Evolutionary conservation across 2,113 vertebrate genomes (phyloP).

Genomic region (Eolophus roseicapilla): DNA sequence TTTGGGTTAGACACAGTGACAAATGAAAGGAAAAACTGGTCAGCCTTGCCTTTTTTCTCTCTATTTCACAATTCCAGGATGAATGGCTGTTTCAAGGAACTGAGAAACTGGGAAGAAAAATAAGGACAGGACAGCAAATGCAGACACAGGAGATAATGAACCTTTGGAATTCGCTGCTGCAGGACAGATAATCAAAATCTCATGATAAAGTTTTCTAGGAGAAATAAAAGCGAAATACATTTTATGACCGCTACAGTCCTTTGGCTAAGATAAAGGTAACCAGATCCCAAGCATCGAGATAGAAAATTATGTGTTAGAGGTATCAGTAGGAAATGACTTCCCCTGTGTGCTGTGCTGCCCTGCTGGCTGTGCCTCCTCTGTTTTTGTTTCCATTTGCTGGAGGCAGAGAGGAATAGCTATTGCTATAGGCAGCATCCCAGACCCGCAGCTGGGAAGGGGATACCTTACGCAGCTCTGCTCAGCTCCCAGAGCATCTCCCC

Average conservation of each 20-base stretch:
- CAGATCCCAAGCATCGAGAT: background rate
- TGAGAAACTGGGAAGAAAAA: background rate
- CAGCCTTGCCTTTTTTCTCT: background rate
- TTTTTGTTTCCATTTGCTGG: background rate
- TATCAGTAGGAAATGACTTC: slow-evolving; percentile 28
- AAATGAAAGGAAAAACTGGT: slow-evolving; percentile 19
- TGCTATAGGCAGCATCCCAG: slow-evolving; percentile 50
- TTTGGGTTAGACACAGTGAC: background rate
- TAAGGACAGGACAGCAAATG: background rate
- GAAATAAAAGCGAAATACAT: background rate
- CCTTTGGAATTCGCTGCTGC: slow-evolving; percentile 7
- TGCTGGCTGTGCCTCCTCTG: background rate
- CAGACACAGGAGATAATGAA: background rate
- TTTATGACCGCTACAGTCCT: background rate
- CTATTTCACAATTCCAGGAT: background rate
- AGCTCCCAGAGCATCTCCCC: background rate
- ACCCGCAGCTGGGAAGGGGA: background rate
- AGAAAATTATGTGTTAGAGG: slow-evolving; percentile 40
- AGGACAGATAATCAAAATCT: slow-evolving; percentile 14
- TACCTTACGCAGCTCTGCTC: background rate
- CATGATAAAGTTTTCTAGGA: background rate
- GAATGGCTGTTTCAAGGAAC: background rate
- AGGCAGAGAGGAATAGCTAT: background rate
- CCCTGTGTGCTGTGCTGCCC: background rate
- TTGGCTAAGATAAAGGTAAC: slow-evolving; percentile 50